Evolutionary conservation across 2,888 invertebrate genomes (phyloP).

Genomic region (Anoplius nigerrimus): DNA sequence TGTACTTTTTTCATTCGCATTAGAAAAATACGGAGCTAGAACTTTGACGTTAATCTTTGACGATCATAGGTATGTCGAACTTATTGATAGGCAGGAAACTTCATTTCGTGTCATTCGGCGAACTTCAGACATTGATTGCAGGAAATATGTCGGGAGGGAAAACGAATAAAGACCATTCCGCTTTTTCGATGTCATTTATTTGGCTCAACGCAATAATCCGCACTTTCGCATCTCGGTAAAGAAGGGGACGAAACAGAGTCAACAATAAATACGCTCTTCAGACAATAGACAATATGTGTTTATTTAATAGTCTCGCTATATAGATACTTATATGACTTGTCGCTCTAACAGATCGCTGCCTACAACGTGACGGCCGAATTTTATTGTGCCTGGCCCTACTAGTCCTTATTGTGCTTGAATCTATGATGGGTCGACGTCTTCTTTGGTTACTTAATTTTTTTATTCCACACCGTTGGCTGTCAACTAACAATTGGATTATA

Average conservation of each 20-base stretch:
- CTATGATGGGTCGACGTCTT: constrained; percentile 62
- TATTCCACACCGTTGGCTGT: constrained; percentile 40
- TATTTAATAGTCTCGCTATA: constrained; percentile 73
- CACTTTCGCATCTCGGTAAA: constrained; percentile 27
- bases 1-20: no score
- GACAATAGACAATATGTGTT: constrained; percentile 75
- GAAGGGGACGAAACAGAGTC: constrained; percentile 41
- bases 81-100: no score
- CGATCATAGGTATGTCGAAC: no score
- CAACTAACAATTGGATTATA: constrained; percentile 57
- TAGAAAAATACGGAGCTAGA: no score
- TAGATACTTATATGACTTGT: constrained; percentile 72
- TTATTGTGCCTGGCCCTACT: constrained; percentile 75
- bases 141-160: neutral
- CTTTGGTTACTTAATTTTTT: constrained; percentile 41
- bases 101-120: no score
- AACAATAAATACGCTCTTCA: constrained; percentile 55
- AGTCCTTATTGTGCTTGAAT: constrained; percentile 73
- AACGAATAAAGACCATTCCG: neutral
- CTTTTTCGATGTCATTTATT: constrained; percentile 37
- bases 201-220: constrained; percentile 26
- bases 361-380: constrained; percentile 73
- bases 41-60: no score
- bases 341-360: constrained; percentile 73
- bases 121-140: neutral